phyloP scores from a whole-genome alignment of 2,888 invertebrate species.

The Candidula unifasciata region DNA sequence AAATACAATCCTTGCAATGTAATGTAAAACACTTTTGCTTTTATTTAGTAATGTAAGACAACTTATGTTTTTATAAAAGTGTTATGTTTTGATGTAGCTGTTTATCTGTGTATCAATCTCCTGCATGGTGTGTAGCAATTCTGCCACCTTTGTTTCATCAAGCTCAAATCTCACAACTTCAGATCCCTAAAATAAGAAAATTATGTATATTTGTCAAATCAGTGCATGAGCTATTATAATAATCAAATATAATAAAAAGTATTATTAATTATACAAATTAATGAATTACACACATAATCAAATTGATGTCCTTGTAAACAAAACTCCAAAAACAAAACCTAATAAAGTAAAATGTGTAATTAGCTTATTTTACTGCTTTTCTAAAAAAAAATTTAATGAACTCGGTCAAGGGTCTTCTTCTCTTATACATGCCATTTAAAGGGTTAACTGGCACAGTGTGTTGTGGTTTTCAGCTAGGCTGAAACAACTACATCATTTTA shows the following conservation, averaged over 20 bases:
- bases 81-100: conserved; percentile 61
- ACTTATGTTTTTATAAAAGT: not conserved
- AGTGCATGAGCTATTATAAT: not conserved
- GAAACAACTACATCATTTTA: too few species aligned
- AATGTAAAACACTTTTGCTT: not conserved
- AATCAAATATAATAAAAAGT: not conserved
- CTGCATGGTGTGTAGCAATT: conserved; percentile 67
- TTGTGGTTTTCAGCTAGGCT: too few species aligned
- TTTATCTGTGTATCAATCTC: conserved; percentile 70
- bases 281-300: too few species aligned
- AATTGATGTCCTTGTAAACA: too few species aligned
- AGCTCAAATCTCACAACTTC: conserved; percentile 72
- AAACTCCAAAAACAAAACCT: too few species aligned
- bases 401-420: too few species aligned
- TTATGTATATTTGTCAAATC: not conserved
- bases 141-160: conserved; percentile 66
- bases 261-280: not conserved
- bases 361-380: too few species aligned
- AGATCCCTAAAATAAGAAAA: conserved; percentile 60
- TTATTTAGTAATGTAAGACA: not conserved
- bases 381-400: too few species aligned
- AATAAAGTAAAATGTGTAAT: too few species aligned
- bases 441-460: too few species aligned
- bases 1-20: not conserved
- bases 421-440: too few species aligned